Conservation (phyloP, 2,888 invertebrate species). For the Drosophila acutilabella region DNA sequence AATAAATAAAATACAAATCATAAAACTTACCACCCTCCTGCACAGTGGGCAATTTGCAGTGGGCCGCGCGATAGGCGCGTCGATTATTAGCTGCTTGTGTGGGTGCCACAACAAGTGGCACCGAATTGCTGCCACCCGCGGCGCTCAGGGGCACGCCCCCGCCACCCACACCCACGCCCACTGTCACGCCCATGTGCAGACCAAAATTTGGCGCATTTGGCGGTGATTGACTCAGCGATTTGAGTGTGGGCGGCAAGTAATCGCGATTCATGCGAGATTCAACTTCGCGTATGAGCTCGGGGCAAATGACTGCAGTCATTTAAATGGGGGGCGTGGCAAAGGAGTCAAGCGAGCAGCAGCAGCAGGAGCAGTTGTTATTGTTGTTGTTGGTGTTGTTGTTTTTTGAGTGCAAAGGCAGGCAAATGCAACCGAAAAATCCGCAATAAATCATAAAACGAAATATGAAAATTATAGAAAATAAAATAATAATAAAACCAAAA, state of each 20-base stretch:
- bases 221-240: conserved; percentile 83
- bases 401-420: conserved; percentile 38
- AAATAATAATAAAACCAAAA: conserved; percentile 5
- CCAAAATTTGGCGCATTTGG: conserved; percentile 68
- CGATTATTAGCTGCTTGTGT: conserved; percentile 74
- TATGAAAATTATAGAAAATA: conserved; percentile 9
- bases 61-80: conserved; percentile 79
- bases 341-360: conserved; percentile 45
- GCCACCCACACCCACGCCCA: conserved; percentile 22
- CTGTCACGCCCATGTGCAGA: conserved; percentile 36
- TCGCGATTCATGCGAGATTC: conserved; percentile 94
- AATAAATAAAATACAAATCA: conserved; percentile 12
- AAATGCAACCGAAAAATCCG: conserved; percentile 69
- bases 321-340: conserved; percentile 17
- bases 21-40: conserved; percentile 90
- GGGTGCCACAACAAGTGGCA: conserved; percentile 72
- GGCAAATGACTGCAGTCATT: conserved; percentile 90
- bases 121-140: conserved; percentile 56
- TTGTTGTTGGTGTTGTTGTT: conserved; percentile 32
- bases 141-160: conserved; percentile 45
- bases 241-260: conserved; percentile 89
- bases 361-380: conserved; percentile 20
- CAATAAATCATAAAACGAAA: conserved; percentile 55
- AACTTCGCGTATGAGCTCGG: conserved; percentile 94
- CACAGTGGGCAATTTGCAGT: conserved; percentile 88